Evolutionary conservation across 2,888 invertebrate species (phyloP).

Genomic region (Octonoba sinensis): DNA sequence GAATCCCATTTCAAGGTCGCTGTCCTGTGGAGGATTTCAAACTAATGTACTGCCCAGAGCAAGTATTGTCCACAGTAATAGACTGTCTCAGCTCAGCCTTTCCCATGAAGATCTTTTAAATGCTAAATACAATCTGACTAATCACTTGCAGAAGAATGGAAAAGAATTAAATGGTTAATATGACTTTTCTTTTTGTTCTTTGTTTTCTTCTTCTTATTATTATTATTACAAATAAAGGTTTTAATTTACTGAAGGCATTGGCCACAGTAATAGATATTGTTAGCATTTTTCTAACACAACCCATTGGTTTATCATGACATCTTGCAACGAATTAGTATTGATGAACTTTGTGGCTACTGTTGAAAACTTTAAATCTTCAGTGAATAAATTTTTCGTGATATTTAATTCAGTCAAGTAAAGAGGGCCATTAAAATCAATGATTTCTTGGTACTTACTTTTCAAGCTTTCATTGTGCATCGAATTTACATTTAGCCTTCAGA

Average conservation of each 20-base stretch:
- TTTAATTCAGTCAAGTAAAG: too few species aligned
- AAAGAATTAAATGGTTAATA: background rate
- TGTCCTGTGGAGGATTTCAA: conserved; percentile 49
- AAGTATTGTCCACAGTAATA: background rate
- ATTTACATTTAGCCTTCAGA: too few species aligned
- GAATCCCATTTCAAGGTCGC: conserved; percentile 29
- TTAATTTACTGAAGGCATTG: background rate
- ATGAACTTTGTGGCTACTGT: too few species aligned
- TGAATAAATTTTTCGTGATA: too few species aligned
- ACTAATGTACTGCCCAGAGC: conserved; percentile 12
- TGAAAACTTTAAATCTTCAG: too few species aligned
- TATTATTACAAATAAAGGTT: too few species aligned
- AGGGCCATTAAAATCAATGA: too few species aligned
- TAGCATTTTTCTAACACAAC: background rate
- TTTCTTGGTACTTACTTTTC: too few species aligned
- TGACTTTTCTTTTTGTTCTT: too few species aligned
- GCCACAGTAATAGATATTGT: background rate
- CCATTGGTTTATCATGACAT: background rate
- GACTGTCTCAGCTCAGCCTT: conserved; percentile 6
- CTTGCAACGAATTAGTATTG: too few species aligned
- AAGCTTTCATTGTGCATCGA: too few species aligned
- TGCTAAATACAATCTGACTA: conserved; percentile 9
- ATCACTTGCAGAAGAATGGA: background rate
- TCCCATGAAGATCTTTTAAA: conserved; percentile 51
- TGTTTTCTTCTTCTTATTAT: too few species aligned